Percentiles rank a stretch among this genome's conserved stretches.
These are phyloP conservation scores for Lethocerus indicus DNA, from an alignment of 1,140 invertebrate species.

Conservation along the genomic window DNA sequence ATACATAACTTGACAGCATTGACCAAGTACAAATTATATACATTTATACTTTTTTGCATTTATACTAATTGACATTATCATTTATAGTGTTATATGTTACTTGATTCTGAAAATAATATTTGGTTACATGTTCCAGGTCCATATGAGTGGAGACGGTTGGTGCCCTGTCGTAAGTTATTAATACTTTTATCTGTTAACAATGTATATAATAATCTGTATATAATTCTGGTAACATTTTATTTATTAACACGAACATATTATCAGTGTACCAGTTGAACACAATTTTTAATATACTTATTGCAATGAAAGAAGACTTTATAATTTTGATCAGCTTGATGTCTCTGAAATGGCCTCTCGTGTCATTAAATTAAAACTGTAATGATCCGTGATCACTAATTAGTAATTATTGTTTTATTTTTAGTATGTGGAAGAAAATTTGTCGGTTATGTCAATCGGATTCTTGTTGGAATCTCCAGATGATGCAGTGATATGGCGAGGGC, in stretches of 20 bases:
- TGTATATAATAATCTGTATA: no score
- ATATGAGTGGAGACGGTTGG: constrained; percentile 93
- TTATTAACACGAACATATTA: no score
- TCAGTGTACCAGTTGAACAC: no score
- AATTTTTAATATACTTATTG: no score
- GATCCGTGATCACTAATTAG: no score
- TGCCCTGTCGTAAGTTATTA: constrained; percentile 67
- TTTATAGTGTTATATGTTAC: background rate
- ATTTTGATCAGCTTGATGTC: no score
- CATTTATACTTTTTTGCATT: background rate
- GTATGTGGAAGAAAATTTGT: constrained; percentile 74
- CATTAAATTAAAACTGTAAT: no score
- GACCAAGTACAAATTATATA: background rate
- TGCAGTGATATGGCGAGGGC: constrained; percentile 90
- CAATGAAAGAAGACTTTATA: no score
- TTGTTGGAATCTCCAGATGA: constrained; percentile 62
- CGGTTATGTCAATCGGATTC: constrained; percentile 88
- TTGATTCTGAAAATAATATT: background rate
- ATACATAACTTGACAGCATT: background rate
- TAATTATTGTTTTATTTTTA: no score
- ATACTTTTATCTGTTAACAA: no score
- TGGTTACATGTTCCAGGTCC: constrained; percentile 39
- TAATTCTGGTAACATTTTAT: no score
- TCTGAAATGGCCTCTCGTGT: no score
- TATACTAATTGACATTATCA: background rate